Evolutionary conservation across 2,888 invertebrate species (phyloP), one percentile per base, ranked within the genome.

Genomic region (Rhagonycha lutea): DNA sequence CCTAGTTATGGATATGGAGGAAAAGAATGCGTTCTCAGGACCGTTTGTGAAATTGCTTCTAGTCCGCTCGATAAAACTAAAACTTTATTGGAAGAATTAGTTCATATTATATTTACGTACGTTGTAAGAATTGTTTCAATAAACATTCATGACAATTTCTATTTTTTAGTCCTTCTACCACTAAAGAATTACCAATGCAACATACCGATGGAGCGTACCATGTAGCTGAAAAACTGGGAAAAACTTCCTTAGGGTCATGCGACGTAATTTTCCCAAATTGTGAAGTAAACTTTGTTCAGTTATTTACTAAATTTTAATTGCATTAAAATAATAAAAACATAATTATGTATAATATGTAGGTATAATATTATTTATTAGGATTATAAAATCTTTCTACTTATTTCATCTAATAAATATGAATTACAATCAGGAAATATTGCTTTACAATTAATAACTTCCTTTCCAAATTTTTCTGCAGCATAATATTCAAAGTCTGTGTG

Each of bases 401-500:
- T 92, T 73, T 92, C 90, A 68, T 90, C 90, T 18, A 78, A 32
- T 73, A 92, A 86, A n/a, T 92, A 85, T 67, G 91, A 91, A 0
- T 90, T 88, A 83, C 93, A 93, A 82, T 92, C 92, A 0, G 92
- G 91, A 86, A 92, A 93, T 79, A 92, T 84, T 29, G 86, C 86
- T 81, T 91, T 90, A 82, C 93, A 90, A 63, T 88, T 88, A 24
- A 88, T 89, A 0, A 84, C 84, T 76, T 89, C 87, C 82, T 89
- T 90, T 4, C 95, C 95, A 4, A 93, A 85, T 75, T 90, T 87
- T 85, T 95, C 95, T 0, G 95, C 94, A 3, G 93, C 92, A 69
- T 92, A 91, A 85, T 94, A 95, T 84, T 94, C 94, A 79, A 92
- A 92, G 86, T 94, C 93, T 0, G 90, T 89, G 84, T 93, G 91